These are phyloP conservation scores for Chlorops oryzae DNA, from an alignment of 1,140 invertebrate species.

Conservation along the genomic window DNA sequence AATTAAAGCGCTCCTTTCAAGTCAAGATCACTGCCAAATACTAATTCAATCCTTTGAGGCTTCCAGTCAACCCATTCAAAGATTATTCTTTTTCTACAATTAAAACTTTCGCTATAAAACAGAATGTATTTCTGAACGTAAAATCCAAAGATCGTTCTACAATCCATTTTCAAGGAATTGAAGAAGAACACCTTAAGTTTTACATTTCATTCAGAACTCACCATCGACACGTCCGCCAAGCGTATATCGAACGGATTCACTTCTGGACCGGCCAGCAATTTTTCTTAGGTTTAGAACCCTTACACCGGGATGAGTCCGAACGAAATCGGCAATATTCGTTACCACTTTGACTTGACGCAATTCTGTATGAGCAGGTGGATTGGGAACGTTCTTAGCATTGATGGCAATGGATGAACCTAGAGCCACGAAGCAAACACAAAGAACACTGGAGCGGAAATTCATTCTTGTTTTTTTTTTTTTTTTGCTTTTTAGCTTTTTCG, in stretches of 20 bases:
- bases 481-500: no score
- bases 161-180: background rate
- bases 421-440: no score
- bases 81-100: background rate
- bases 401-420: no score
- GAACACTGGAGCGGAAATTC: no score
- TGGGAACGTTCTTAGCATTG: no score
- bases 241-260: conserved; percentile 26
- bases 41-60: no score
- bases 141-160: background rate
- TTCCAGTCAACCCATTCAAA: background rate
- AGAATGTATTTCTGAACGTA: background rate
- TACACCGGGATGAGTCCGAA: conserved; percentile 27
- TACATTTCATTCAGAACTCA: no score
- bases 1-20: no score
- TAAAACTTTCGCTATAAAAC: background rate
- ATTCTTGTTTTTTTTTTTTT: no score
- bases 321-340: conserved; percentile 29
- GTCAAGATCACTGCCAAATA: no score
- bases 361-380: no score
- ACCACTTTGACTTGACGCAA: conserved; percentile 23
- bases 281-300: conserved; percentile 19
- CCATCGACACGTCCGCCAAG: conserved; percentile 29
- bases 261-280: conserved; percentile 4
- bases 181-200: conserved; percentile 10